phyloP scores from a whole-genome alignment of 2,888 invertebrate species.

The Cybosia mesomella region DNA sequence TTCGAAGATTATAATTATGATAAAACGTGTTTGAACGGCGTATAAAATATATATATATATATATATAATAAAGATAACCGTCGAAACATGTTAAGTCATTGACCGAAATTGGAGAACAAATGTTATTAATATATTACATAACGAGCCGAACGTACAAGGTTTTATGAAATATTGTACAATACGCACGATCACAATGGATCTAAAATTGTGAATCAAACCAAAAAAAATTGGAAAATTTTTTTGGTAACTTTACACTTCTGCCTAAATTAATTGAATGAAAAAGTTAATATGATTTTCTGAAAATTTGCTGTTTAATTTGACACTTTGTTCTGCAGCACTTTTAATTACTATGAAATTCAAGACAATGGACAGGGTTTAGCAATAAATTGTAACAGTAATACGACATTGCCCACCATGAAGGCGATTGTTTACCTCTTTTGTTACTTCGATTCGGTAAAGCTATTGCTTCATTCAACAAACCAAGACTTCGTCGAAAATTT shows the following conservation, averaged over 20 bases:
- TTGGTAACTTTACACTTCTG: too few relatives aligned
- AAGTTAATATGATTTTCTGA: constrained; percentile 27
- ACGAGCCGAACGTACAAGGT: constrained; percentile 12
- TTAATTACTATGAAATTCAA: constrained; percentile 6
- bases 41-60: too few relatives aligned
- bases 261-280: too few relatives aligned
- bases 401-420: constrained; percentile 31
- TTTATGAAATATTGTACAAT: constrained; percentile 4
- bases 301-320: constrained; percentile 22
- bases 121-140: constrained; percentile 22
- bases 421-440: constrained; percentile 46
- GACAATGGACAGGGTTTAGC: constrained; percentile 14
- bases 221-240: neutral
- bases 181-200: constrained; percentile 9
- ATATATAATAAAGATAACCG: neutral
- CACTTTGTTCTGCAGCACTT: constrained; percentile 20
- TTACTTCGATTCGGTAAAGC: constrained; percentile 43
- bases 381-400: constrained; percentile 33
- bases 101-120: constrained; percentile 35
- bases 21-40: neutral
- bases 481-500: constrained; percentile 32
- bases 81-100: constrained; percentile 27
- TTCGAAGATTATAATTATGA: neutral
- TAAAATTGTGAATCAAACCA: neutral
- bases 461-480: constrained; percentile 29